Evolutionary conservation across 1,140 invertebrate species (phyloP).

Genomic region (Cotesia typhae): DNA sequence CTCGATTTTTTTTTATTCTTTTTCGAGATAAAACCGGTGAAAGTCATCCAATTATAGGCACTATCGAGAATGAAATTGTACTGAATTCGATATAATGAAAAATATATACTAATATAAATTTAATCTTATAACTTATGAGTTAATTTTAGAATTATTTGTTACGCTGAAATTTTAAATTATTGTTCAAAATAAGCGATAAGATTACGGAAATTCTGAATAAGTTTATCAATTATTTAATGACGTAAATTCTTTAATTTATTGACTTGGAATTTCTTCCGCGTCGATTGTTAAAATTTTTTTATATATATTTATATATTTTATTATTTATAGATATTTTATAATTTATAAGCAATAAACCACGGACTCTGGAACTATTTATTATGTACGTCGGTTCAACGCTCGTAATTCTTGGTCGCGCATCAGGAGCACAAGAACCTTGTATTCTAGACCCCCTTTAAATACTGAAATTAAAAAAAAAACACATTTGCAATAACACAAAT

Average conservation of each 20-base stretch:
- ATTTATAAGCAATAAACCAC: not conserved
- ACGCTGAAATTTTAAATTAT: too few relatives aligned
- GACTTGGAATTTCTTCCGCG: too few relatives aligned
- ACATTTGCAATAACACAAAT: not conserved
- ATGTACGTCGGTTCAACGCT: conserved; percentile 2
- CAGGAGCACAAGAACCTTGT: conserved; percentile 11
- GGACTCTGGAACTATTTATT: conserved; percentile 4
- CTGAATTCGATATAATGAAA: not conserved
- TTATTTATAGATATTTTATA: not conserved
- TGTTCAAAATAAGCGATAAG: too few relatives aligned
- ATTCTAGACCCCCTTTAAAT: conserved; percentile 1
- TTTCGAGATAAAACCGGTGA: conserved; percentile 3
- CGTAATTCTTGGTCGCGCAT: conserved; percentile 30
- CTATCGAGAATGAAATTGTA: conserved; percentile 25
- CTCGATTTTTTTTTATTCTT: not conserved
- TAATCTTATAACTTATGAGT: too few relatives aligned
- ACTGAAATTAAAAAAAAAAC: conserved; percentile 2
- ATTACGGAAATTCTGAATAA: too few relatives aligned
- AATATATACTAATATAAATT: too few relatives aligned
- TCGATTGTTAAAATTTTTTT: too few relatives aligned
- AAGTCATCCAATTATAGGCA: conserved; percentile 5
- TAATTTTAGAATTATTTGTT: too few relatives aligned
- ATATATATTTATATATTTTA: too few relatives aligned
- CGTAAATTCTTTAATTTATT: too few relatives aligned
- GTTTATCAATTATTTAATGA: too few relatives aligned